Base-by-base conservation (phyloP, 2,888 invertebrate genomes). In the Unio delphinus region DNA sequence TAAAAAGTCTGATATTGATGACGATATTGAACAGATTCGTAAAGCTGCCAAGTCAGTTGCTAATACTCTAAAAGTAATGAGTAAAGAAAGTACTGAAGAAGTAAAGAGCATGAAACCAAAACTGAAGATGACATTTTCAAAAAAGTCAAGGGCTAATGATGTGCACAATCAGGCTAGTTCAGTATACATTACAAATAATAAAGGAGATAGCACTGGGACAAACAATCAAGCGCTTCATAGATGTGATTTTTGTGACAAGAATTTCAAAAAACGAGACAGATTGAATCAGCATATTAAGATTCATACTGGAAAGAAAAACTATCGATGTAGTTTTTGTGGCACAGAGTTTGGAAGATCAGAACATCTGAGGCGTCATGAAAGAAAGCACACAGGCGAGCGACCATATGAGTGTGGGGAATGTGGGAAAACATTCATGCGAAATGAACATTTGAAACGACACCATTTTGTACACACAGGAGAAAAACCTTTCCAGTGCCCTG, bases 391-490 rank as follows among this genome's bases (percentile, higher is more conserved):
- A 30, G 76, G 75, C 65, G 74, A 74, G 8, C 72, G 77, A 7
- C 81, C 81, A 1, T 77, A 75, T 59, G 65, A 68, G 26, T 81
- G 81, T 69, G 54, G 73, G 6, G 69, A 75, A 45, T 81, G 81
- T 69, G 73, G 75, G 7, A 78, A 78, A 61, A 68, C 72, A 6
- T 81, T 80, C 65, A 78, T 78, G 72, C 65, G 81, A 30, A 72
- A 74, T 15, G 81, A 81, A 68, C 81, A 81, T 74, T 73, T 81
- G 11, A 77, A 79, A 64, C 74, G 81, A 8, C 81, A 81, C 69
- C 77, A 76, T 63, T 76, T 72, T 62, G 75, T 79, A 34, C 81
- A 81, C 65, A 70, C 76, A 20, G 75, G 78, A 28, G 78, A 75
- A 30, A 81, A 78, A 60, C 78, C 79, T 2, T 81, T 78, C 72